Percentiles rank a stretch among this genome's conserved stretches.
These are phyloP conservation scores for Drosophila insularis DNA, from an alignment of 1,140 invertebrate species.

Conservation along the genomic window DNA sequence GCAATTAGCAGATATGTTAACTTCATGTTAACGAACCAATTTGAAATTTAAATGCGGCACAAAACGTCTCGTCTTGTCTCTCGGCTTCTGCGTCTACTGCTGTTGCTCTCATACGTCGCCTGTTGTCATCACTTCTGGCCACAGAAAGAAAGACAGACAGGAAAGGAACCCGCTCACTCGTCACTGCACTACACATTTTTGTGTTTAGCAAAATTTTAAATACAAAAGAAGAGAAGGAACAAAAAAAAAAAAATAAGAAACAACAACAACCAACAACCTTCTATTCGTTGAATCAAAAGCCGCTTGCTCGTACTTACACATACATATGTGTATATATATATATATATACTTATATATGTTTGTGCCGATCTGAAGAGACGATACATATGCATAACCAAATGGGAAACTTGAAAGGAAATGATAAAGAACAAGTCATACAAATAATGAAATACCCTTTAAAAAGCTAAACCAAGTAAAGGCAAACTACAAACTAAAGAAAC, in stretches of 20 bases:
- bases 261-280: slow-evolving; percentile 17
- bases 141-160: slow-evolving; percentile 7
- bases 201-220: slow-evolving; percentile 74
- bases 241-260: slow-evolving; percentile 42
- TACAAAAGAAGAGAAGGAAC: slow-evolving; percentile 34
- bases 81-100: slow-evolving; percentile 70
- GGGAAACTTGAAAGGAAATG: slow-evolving; percentile 34
- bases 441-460: not conserved
- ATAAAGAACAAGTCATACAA: slow-evolving; percentile 18
- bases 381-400: slow-evolving; percentile 74
- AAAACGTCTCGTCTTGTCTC: slow-evolving; percentile 48
- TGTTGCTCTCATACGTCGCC: slow-evolving; percentile 28
- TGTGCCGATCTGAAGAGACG: slow-evolving; percentile 59
- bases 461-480: not conserved
- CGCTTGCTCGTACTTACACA: slow-evolving; percentile 27
- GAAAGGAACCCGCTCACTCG: slow-evolving; percentile 32
- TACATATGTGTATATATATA: not conserved
- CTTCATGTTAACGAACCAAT: slow-evolving; percentile 80
- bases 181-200: slow-evolving; percentile 48
- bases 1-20: slow-evolving; percentile 81
- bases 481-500: no score
- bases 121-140: slow-evolving; percentile 18
- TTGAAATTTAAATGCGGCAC: slow-evolving; percentile 80
- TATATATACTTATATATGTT: not conserved
- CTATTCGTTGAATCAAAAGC: slow-evolving; percentile 41